Evolutionary conservation across 2,113 vertebrate genomes (phyloP), one percentile per base, ranked within the genome.

Genomic region (Gambusia holbrooki): DNA sequence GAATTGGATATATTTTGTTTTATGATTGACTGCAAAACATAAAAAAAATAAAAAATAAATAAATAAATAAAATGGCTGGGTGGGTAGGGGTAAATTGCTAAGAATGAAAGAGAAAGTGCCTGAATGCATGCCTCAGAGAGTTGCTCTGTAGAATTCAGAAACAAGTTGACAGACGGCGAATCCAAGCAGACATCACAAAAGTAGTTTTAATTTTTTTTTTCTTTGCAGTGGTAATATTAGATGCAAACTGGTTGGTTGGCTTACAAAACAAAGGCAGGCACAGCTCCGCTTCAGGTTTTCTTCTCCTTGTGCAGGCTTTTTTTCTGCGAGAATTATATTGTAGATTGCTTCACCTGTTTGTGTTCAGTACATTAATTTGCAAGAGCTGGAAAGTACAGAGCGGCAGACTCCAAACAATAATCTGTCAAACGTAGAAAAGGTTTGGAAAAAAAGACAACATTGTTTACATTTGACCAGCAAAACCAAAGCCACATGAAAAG

Each of bases 101-200:
- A 71, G 84, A 90, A 88, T 85, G 81, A 84, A 68, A 75, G 76
- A 82, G 83, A 88, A 86, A 84, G 83, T 75, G 80, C 90, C 80
- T 35, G 71, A 87, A 91, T 67, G 85, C 81, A 91, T 66, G 85
- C 83, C 81, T 92, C 65, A 66, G 84, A 91, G 90, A 87, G 62
- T 74, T 42, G 74, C 65, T 71, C 85, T 87, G 86, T 68, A 71
- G 75, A 89, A 89, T 89, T 92, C 77, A 87, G 86, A 90, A 85
- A 84, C 90, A 86, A 85, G 79, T 90, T 92, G 92, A 91, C 94
- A 95, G 93, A 94, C 94, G 93, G 94, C 80, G 85, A 86, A 90
- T 84, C 85, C 88, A 89, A 90, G 92, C 80, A 67, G 84, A 93
- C 94, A 94, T 93, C 85, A 94, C 45, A 91, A 93, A 91, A 92